Evolutionary conservation across 2,888 invertebrate species (phyloP), one percentile per base, ranked within the genome.

Genomic region (Nemotelus pantherinus): DNA sequence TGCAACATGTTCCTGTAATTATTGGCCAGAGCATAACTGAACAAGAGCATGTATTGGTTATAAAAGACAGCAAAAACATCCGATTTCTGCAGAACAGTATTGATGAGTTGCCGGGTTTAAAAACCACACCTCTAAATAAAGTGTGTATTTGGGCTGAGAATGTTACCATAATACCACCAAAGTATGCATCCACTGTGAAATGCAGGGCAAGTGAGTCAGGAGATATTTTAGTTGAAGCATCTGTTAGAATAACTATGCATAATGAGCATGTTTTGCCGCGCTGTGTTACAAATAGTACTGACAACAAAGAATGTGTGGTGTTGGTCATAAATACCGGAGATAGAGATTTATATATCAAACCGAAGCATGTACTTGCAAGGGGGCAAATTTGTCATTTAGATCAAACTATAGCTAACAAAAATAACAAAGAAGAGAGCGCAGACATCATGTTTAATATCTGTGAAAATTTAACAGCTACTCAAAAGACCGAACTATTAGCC

Each of bases 141-240:
- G 41, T 70, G 3, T 25, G 4, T 5, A 3, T 70, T 5, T 70
- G 70, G 70, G 71, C 57, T 43, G 57, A 55, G 44, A 57, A 71
- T 57, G 57, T 43, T 3, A 3, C 3, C 3, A 10, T 71, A 3
- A 71, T 71, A 9, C 71, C 71, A 5, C 44, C 71, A 41, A 71
- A 57, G n/a, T 25, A 53, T 43, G 55, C 53, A 7, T 39, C 3
- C 43, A 53, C 39, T 45, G 57, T 71, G 25, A 7, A 6, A 3
- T 53, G 50, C 10, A 41, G 3, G 9, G 5, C 5, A 5, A 45
- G 57, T 3, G 5, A 9, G 7, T 3, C 4, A 3, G 53, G 53
- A 3, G 57, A 71, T n/a, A 41, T 71, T 3, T 71, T 44, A 10
- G 6, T 71, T 3, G 43, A 71, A 10, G 6, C 45, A n/a, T 45